A percentile compares a stretch with the other conserved stretches of the same genome.
These are phyloP conservation scores for Chaetodon trifascialis DNA, from an alignment of 2,113 vertebrate genomes.

Conservation along the genomic window DNA sequence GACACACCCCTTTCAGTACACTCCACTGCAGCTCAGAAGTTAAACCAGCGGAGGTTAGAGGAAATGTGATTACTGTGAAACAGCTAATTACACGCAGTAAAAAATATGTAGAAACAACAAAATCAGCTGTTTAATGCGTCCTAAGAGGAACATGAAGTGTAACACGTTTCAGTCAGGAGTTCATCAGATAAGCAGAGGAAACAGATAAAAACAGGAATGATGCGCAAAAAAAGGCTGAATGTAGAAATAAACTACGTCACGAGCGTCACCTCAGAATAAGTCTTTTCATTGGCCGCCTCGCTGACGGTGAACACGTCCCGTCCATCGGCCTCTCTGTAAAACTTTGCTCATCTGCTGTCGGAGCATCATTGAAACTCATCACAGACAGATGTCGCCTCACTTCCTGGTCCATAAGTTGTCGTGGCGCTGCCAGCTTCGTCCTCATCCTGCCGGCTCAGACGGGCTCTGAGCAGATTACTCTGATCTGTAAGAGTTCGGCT, in stretches of 20 bases:
- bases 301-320: neutral
- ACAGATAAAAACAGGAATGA: neutral
- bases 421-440: neutral
- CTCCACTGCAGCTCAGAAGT: too few relatives aligned
- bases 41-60: too few relatives aligned
- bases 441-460: neutral
- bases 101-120: neutral
- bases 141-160: neutral
- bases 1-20: too few relatives aligned
- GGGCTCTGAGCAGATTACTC: constrained; percentile 23
- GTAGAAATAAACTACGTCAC: neutral
- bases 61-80: too few relatives aligned
- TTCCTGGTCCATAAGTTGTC: neutral
- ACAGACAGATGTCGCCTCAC: neutral
- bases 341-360: neutral
- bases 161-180: neutral
- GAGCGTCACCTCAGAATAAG: neutral
- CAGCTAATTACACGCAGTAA: too few relatives aligned
- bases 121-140: neutral
- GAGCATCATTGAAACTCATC: neutral
- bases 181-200: neutral
- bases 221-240: neutral
- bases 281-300: neutral
- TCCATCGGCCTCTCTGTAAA: constrained; percentile 34
- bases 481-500: neutral